phyloP scores from a whole-genome alignment of 2,113 vertebrate species.

The Catharus minimus region DNA sequence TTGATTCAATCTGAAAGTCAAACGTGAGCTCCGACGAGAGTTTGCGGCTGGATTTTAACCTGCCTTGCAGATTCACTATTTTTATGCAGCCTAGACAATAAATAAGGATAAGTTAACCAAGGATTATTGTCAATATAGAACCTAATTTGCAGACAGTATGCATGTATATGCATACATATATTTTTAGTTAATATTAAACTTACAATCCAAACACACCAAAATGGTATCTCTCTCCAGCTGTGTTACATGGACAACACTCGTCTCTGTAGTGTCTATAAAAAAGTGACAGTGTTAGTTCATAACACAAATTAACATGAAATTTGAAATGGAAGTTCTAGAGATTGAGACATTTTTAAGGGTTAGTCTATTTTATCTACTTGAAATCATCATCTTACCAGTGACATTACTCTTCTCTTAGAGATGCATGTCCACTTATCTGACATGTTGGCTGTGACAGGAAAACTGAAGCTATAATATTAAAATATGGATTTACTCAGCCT shows the following conservation, averaged over 20 bases:
- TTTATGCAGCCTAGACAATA: conserved; percentile 90
- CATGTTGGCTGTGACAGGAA: conserved; percentile 7
- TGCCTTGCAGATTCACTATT: conserved; percentile 95
- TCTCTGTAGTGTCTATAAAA: conserved; percentile 88
- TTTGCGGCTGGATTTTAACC: conserved; percentile 95
- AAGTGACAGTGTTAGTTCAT: conserved; percentile 21
- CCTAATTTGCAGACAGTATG: not conserved
- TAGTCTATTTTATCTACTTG: not conserved
- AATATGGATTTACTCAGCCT: not conserved
- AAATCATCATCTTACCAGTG: not conserved
- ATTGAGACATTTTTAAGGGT: not conserved
- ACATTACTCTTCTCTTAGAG: conserved; percentile 23
- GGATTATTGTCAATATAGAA: not conserved
- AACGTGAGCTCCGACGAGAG: conserved; percentile 95
- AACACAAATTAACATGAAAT: not conserved
- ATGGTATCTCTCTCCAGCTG: conserved; percentile 98
- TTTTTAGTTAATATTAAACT: conserved; percentile 67
- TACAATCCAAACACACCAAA: conserved; percentile 95
- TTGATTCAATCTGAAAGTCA: conserved; percentile 97
- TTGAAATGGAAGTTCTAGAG: not conserved
- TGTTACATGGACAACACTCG: conserved; percentile 93
- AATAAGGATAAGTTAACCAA: conserved; percentile 7
- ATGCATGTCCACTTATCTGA: not conserved
- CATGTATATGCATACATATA: not conserved
- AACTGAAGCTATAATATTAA: conserved; percentile 18